Evolutionary conservation across 1,140 invertebrate species (phyloP).

Genomic region (Asobara japonica): DNA sequence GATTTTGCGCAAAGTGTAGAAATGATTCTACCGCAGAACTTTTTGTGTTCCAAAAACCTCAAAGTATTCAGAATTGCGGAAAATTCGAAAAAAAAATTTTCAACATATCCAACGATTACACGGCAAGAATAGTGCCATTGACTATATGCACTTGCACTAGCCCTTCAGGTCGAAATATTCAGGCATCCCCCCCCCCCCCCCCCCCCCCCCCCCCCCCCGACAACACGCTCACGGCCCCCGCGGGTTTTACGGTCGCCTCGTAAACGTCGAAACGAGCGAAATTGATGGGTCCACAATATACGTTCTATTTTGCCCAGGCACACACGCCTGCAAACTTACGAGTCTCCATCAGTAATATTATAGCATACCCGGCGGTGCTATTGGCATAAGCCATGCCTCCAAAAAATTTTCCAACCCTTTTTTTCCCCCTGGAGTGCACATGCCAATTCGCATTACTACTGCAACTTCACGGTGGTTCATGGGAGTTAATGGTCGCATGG

Average conservation of each 20-base stretch:
- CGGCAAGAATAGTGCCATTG: no score
- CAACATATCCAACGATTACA: no score
- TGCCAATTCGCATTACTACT: neutral
- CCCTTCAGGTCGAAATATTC: neutral
- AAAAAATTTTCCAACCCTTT: constrained; percentile 6
- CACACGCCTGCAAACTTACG: neutral
- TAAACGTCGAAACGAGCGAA: constrained; percentile 54
- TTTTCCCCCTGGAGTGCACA: neutral
- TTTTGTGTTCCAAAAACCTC: no score
- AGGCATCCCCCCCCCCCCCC: no score
- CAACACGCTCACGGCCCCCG: constrained; percentile 41
- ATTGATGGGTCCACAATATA: constrained; percentile 56
- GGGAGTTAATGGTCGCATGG: neutral
- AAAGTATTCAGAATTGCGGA: no score
- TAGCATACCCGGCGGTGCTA: neutral
- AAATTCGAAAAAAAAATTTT: no score
- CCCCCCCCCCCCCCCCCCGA: no score
- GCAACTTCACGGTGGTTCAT: neutral
- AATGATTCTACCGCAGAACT: no score
- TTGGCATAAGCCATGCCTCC: neutral
- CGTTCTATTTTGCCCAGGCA: constrained; percentile 30
- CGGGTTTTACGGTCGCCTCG: constrained; percentile 56
- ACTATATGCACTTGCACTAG: neutral
- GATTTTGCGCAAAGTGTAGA: neutral
- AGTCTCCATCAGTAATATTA: constrained; percentile 11